Evolutionary conservation across 2,113 vertebrate genomes (phyloP), one percentile per base, ranked within the genome.

Genomic region (Cyrtonyx montezumae): DNA sequence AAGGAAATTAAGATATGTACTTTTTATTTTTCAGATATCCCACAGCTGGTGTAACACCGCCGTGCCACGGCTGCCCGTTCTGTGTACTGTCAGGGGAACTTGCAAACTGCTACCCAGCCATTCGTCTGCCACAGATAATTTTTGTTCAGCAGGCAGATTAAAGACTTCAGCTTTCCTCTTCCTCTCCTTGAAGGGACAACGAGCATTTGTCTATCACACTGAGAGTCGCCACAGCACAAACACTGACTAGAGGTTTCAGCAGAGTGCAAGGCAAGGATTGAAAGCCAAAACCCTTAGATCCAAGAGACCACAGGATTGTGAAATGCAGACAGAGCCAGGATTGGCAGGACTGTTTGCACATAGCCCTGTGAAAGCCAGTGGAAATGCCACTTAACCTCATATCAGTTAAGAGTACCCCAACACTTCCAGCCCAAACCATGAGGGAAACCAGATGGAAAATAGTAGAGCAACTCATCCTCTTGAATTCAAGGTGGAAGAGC

Each of bases 101-200:
- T 43, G 59, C 37, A 56, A 71, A 91, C 61, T 34, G 43, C 65
- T 86, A 48, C 76, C 61, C 76, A 80, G 75, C 46, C 79, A 22
- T 61, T 85, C 79, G 55, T 74, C 61, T 80, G 85, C 65, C 68
- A 56, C 40, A 70, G 91, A 80, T 87, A 83, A 80, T 87, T 93
- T 93, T 79, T 80, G 42, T 83, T 77, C 93, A 81, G 83, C 87
- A 92, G 87, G 46, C 28, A 92, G 75, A 87, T 85, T 93, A 91
- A 94, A 85, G 36, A 43, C 61, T 65, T 91, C 11, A 56, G 13
- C 73, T 83, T 77, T 56, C 69, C 86, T 55, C 63, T 90, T 69
- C 8, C 84, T 36, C 8, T 88, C 45, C 59, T 88, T 0, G 0
- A 36, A 56, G 84, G 55, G 55, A 49, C 66, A 28, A 36, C 20